Evolutionary conservation across 2,888 invertebrate species (phyloP).

Genomic region (Epinotia brunnichana): DNA sequence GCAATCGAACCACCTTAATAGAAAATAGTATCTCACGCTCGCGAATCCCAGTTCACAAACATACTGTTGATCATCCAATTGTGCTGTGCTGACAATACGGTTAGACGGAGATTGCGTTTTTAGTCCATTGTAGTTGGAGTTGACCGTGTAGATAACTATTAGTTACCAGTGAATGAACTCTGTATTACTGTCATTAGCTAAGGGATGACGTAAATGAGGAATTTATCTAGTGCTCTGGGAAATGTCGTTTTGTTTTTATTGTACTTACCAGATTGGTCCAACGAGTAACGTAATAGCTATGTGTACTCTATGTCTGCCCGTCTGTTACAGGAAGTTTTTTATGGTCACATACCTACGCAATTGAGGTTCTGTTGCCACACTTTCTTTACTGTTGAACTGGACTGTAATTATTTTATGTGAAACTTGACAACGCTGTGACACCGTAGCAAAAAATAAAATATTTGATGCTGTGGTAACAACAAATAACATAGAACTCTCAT

Average conservation of each 20-base stretch:
- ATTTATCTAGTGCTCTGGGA: background rate
- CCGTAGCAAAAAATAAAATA: no score
- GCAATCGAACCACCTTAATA: no score
- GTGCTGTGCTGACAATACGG: background rate
- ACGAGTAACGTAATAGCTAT: no score
- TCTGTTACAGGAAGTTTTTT: no score
- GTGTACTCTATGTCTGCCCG: no score
- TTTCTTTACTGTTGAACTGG: no score
- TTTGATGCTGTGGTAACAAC: no score
- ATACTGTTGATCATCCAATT: conserved; percentile 6
- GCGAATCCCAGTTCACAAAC: conserved; percentile 29
- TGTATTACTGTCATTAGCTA: background rate
- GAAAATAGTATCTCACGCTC: conserved; percentile 21
- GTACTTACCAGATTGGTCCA: background rate
- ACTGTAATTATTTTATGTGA: no score
- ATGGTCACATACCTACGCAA: no score
- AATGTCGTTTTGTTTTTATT: background rate
- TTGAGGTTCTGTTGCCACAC: no score
- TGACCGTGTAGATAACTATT: background rate
- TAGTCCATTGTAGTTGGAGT: conserved; percentile 19
- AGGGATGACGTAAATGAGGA: background rate
- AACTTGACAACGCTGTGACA: no score
- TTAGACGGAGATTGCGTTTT: conserved; percentile 1
- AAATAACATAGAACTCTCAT: no score
- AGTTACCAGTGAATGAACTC: background rate